phyloP scores from a whole-genome alignment of 2,797 vertebrate species.

The Phrynocephalus forsythii region DNA sequence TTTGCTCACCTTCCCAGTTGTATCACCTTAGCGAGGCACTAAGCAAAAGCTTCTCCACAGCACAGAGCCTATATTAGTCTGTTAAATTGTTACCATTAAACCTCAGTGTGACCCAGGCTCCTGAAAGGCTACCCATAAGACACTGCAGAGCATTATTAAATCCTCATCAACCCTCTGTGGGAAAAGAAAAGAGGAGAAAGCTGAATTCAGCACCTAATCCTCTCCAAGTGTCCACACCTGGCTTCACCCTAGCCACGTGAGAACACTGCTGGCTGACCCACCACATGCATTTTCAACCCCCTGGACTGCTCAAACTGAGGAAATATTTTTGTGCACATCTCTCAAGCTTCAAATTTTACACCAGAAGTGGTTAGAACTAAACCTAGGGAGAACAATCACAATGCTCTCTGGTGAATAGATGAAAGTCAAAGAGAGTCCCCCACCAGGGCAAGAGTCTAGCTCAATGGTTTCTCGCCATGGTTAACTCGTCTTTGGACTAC shows the following conservation, averaged over 20 bases:
- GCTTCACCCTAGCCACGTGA: not conserved
- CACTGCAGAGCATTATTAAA: not conserved
- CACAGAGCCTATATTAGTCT: not conserved
- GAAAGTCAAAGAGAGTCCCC: no score
- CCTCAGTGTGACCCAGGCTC: constrained; percentile 20
- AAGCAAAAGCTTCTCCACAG: constrained; percentile 10
- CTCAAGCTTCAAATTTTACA: no score
- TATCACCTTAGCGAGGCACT: constrained; percentile 25
- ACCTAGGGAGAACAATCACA: no score
- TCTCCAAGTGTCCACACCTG: not conserved
- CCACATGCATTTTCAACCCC: not conserved
- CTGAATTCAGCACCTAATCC: not conserved
- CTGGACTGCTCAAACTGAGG: no score
- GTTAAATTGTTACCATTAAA: constrained; percentile 10
- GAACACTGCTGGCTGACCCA: not conserved
- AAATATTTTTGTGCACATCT: no score
- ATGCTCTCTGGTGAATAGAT: no score
- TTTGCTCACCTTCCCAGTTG: constrained; percentile 40
- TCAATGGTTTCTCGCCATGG: no score
- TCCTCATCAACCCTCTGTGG: not conserved
- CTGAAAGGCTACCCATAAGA: not conserved
- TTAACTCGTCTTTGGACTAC: no score
- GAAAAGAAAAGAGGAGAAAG: not conserved
- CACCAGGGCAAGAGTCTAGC: no score
- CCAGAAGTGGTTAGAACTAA: no score